A percentile compares a stretch with the other conserved stretches of the same genome.
Conservation (phyloP, 2,888 invertebrate species). For the Machimus rusticus region DNA sequence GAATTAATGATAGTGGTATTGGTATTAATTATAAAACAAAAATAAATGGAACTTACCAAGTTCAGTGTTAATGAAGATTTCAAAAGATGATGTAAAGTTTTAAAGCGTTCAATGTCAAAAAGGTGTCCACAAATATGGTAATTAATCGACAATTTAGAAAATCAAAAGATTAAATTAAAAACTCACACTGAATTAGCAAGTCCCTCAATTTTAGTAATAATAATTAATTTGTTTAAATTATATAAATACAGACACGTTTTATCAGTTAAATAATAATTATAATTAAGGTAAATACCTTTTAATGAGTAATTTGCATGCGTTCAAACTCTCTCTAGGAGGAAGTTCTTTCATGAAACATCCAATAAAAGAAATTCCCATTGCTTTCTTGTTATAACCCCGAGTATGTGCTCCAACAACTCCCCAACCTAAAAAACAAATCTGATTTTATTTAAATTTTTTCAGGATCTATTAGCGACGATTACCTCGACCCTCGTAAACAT, state of each 20-base stretch:
- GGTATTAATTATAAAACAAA: background rate
- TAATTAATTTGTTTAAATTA: background rate
- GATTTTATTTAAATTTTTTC: background rate
- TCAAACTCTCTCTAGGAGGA: constrained; percentile 61
- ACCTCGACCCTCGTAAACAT: constrained; percentile 66
- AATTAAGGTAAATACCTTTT: constrained; percentile 48
- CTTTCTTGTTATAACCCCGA: constrained; percentile 64
- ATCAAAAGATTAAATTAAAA: too few species aligned
- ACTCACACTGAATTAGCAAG: too few species aligned
- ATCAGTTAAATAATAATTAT: background rate
- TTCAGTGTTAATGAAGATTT: background rate
- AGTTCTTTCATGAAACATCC: constrained; percentile 65
- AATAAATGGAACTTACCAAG: background rate
- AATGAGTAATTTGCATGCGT: constrained; percentile 63
- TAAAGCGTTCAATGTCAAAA: too few species aligned
- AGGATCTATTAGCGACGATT: background rate
- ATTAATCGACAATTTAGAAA: too few species aligned
- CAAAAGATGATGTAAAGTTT: too few species aligned
- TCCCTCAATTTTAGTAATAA: background rate
- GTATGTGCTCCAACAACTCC: constrained; percentile 66
- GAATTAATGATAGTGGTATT: too few species aligned
- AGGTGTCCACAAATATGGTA: too few species aligned
- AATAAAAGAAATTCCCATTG: constrained; percentile 66
- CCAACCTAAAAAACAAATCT: constrained; percentile 60
- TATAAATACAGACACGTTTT: background rate